phyloP scores from a whole-genome alignment of 2,797 vertebrate genomes.

The Falco biarmicus region DNA sequence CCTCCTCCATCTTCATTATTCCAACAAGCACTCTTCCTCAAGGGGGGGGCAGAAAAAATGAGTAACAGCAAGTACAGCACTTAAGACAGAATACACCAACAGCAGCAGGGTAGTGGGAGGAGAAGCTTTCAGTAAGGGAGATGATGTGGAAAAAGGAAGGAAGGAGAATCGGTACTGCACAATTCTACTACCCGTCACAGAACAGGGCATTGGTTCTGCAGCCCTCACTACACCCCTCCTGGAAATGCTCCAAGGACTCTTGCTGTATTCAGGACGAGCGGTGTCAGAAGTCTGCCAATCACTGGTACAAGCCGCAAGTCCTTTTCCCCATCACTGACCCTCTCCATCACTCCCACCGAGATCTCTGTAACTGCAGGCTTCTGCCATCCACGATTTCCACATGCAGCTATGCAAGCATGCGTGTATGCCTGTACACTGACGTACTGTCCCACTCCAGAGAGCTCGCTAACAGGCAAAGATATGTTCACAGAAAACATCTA shows the following conservation, averaged over 20 bases:
- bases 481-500: not conserved
- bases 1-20: not conserved
- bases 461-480: not conserved
- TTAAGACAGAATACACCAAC: not conserved
- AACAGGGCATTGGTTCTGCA: not conserved
- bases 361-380: not conserved
- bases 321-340: not conserved
- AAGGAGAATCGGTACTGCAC: not conserved
- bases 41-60: not conserved
- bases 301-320: not conserved
- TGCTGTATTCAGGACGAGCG: not conserved
- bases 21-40: not conserved
- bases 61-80: not conserved
- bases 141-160: not conserved
- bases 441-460: not conserved
- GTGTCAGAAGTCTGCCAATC: not conserved
- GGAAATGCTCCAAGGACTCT: not conserved
- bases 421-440: not conserved
- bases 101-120: not conserved
- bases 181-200: not conserved
- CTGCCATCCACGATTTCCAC: not conserved
- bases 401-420: not conserved
- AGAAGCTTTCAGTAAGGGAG: not conserved
- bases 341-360: not conserved
- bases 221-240: not conserved